These are phyloP conservation scores for Felis chaus DNA, from an alignment of 2,113 vertebrate species.

Conservation along the genomic window DNA sequence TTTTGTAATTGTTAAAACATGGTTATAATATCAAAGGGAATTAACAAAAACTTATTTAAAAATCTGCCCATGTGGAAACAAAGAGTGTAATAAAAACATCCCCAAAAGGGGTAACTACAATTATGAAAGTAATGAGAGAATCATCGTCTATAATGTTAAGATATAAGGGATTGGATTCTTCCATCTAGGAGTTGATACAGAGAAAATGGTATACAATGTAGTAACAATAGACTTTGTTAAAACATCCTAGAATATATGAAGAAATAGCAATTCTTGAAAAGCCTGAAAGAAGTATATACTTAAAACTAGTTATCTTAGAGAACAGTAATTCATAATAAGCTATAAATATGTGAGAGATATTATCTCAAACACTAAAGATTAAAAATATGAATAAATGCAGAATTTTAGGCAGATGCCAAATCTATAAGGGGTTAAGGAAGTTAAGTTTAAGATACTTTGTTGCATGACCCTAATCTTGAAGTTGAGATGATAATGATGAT, in stretches of 20 bases:
- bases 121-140: background rate
- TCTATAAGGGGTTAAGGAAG: background rate
- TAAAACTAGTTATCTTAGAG: background rate
- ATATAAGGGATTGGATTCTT: background rate
- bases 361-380: conserved; percentile 25
- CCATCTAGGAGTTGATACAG: background rate
- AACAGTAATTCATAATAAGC: background rate
- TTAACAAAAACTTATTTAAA: conserved; percentile 36
- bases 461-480: background rate
- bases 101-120: background rate
- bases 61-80: conserved; percentile 46
- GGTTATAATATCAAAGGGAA: conserved; percentile 7
- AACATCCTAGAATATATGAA: background rate
- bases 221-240: background rate
- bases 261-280: background rate
- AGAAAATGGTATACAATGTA: background rate
- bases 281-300: background rate
- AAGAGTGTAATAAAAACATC: conserved; percentile 2
- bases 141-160: background rate
- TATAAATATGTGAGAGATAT: background rate
- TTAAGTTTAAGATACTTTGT: background rate
- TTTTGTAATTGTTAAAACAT: conserved; percentile 24
- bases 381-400: conserved; percentile 17
- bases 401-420: background rate
- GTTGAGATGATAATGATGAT: background rate